A percentile compares a stretch with the other conserved stretches of the same genome.
Evolutionary conservation across 2,888 invertebrate genomes (phyloP).

Genomic region (Orchesellides sinensis): DNA sequence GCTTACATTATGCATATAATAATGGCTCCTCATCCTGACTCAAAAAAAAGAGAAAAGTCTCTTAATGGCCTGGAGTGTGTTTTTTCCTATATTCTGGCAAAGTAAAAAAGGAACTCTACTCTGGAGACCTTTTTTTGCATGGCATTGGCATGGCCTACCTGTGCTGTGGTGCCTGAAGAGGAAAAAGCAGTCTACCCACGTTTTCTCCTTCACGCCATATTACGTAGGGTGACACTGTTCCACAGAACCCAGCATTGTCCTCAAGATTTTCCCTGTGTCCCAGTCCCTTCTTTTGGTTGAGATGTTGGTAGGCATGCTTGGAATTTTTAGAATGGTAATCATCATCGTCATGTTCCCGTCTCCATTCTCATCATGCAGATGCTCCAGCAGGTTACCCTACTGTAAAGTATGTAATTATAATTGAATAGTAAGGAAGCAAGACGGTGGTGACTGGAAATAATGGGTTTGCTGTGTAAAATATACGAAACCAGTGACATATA

Average conservation of each 20-base stretch:
- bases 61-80: conserved; percentile 24
- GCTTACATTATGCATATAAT: no score
- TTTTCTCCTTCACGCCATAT: neutral
- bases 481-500: no score
- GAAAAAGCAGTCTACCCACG: neutral
- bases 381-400: no score
- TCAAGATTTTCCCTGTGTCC: no score
- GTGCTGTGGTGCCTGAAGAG: conserved; percentile 39
- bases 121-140: conserved; percentile 31
- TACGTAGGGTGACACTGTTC: no score
- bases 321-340: neutral
- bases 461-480: no score
- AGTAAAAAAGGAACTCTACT: conserved; percentile 22
- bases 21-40: no score
- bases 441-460: neutral
- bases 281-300: neutral
- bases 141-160: conserved; percentile 34
- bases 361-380: neutral
- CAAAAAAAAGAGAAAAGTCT: neutral
- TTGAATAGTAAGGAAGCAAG: neutral
- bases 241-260: neutral
- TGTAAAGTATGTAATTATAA: neutral
- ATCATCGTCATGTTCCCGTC: neutral
- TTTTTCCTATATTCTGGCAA: no score
- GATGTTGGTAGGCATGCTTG: neutral